Evolutionary conservation across 2,888 invertebrate genomes (phyloP), one percentile per base, ranked within the genome.

Genomic region (Zootermopsis nevadensis): DNA sequence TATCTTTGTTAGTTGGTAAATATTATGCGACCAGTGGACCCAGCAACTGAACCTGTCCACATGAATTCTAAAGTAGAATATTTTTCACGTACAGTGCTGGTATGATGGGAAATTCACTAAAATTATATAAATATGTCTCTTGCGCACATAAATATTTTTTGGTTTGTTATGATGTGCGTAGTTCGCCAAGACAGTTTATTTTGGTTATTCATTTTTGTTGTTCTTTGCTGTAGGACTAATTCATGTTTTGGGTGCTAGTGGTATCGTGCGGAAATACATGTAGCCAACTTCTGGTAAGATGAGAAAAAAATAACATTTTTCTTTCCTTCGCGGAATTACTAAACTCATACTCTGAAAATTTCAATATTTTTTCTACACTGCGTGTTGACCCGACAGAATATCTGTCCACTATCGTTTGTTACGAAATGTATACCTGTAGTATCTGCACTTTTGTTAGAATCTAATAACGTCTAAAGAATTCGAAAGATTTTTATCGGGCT

Each of bases 1-100:
- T 77, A 76, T 77, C 27, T 77, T 77, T 48, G 27, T 27, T 60
- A 4, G 60, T n/a, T 60, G 6, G 60, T 27, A 60, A 60, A 60
- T 60, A 60, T 60, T 60, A 60, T n/a, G n/a, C 60, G 27, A 27
- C 8, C 60, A 60, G 60, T 27, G n/a, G 38, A 48, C 48, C 1
- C 48, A 48, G 19, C 48, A 19, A 19, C n/a, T 27, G 27, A 1
- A 60, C 27, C 4, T 3, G 27, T 27, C 60, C 27, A 4, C 6
- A n/a, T 2, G n/a, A 60, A 60, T n/a, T n/a, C 27, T 60, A n/a
- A n/a, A n/a, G 60, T 6, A 60, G 7, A 60, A 27, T 27, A 12
- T 27, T 60, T 60, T n/a, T 27, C 60, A 60, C n/a, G 12, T 60
- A 27, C 48, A 48, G 19, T n/a, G 27, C 1, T 60, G n/a, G n/a